Evolutionary conservation across 2,888 invertebrate genomes (phyloP).

Genomic region (Laspeyria flexula): DNA sequence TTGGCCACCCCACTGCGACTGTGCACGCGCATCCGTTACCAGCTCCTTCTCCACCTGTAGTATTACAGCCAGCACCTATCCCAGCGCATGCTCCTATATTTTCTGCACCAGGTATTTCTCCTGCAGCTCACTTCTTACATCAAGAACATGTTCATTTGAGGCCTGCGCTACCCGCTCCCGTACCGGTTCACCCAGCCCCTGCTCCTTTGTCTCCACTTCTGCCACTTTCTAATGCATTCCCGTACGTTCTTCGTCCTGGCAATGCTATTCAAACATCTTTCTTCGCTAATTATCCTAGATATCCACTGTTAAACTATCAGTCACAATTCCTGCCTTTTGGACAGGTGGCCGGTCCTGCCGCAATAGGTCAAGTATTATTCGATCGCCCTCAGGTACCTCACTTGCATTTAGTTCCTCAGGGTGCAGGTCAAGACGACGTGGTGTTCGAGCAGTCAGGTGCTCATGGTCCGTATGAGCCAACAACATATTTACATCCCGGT

Average conservation of each 20-base stretch:
- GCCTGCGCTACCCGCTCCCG: slow-evolving; percentile 56
- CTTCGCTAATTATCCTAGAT: slow-evolving; percentile 78
- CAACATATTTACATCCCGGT: slow-evolving; percentile 46
- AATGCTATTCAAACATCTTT: slow-evolving; percentile 76
- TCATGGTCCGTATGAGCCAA: slow-evolving; percentile 51
- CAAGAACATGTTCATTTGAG: slow-evolving; percentile 59
- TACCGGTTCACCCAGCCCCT: slow-evolving; percentile 57
- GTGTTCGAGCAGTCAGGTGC: slow-evolving; percentile 54
- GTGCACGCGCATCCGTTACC: slow-evolving; percentile 62
- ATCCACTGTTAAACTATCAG: slow-evolving; percentile 71
- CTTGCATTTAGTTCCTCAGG: slow-evolving; percentile 58
- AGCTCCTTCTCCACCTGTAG: slow-evolving; percentile 54
- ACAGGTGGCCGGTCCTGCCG: slow-evolving; percentile 45
- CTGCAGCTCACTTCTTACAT: slow-evolving; percentile 50
- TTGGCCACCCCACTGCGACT: slow-evolving; percentile 57
- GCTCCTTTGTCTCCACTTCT: slow-evolving; percentile 52
- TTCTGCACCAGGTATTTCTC: slow-evolving; percentile 46
- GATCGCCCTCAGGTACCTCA: slow-evolving; percentile 64
- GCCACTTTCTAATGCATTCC: slow-evolving; percentile 59
- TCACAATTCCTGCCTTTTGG: slow-evolving; percentile 56
- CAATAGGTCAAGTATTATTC: slow-evolving; percentile 48
- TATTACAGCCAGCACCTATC: slow-evolving; percentile 47
- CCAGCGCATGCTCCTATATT: slow-evolving; percentile 48
- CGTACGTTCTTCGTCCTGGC: slow-evolving; percentile 76
- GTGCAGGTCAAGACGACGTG: slow-evolving; percentile 46